Conservation (phyloP, 2,888 invertebrate genomes). For the Ptycholaimellus sp. region DNA sequence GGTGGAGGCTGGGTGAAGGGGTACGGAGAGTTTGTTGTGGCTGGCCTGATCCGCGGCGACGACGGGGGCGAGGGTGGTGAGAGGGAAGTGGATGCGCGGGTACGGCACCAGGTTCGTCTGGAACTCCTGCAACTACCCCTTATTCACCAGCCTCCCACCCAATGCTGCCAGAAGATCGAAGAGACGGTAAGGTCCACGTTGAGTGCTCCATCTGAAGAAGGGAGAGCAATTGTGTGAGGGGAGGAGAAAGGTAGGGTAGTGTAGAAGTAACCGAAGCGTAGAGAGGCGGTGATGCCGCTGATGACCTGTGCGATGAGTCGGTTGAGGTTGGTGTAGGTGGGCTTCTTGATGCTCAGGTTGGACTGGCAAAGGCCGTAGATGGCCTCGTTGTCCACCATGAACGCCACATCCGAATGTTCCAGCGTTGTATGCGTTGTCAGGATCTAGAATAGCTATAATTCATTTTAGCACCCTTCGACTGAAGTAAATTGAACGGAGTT, state of each 20-base stretch:
- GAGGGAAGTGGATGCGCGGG: too few species aligned
- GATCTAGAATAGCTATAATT: too few species aligned
- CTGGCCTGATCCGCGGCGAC: too few species aligned
- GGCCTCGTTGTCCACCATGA: conserved; percentile 43
- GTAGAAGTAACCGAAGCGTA: too few species aligned
- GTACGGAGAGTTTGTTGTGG: too few species aligned
- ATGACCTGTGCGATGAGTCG: conserved; percentile 77
- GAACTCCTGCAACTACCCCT: conserved; percentile 68
- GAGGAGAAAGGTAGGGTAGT: conserved; percentile 65
- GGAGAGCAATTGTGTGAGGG: conserved; percentile 39
- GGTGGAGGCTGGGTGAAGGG: too few species aligned
- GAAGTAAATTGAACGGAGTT: background rate
- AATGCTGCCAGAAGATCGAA: too few species aligned
- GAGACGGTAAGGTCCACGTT: conserved; percentile 59
- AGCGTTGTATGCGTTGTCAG: conserved; percentile 72
- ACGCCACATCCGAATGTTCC: conserved; percentile 82
- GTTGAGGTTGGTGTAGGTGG: conserved; percentile 66
- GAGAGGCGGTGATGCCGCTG: conserved; percentile 56
- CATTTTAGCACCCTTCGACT: conserved; percentile 86
- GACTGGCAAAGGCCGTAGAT: conserved; percentile 47
- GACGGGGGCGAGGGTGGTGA: too few species aligned
- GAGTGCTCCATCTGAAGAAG: conserved; percentile 39
- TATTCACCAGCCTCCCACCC: too few species aligned
- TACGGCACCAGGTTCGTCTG: too few species aligned
- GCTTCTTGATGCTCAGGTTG: conserved; percentile 39